phyloP scores from a whole-genome alignment of 2,888 invertebrate genomes.

The Scaptomyza polygonia region DNA sequence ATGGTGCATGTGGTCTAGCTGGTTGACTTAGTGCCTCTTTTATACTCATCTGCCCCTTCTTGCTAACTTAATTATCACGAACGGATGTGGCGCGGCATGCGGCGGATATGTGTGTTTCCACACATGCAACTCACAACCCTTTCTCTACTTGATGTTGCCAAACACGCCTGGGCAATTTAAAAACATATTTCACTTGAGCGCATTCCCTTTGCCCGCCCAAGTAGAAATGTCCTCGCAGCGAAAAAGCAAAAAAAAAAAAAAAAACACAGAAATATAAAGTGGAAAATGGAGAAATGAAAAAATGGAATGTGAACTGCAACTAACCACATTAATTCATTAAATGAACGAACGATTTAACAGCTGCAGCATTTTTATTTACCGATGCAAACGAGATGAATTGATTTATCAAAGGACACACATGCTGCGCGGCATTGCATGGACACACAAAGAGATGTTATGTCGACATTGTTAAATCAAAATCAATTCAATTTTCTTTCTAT shows the following conservation, averaged over 20 bases:
- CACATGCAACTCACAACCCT: conserved; percentile 4
- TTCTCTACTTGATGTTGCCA: conserved; percentile 54
- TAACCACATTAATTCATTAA: conserved; percentile 51
- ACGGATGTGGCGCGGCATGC: conserved; percentile 75
- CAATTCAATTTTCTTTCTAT: neutral
- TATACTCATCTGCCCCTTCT: neutral
- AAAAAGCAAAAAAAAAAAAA: neutral
- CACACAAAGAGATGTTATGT: too few species aligned
- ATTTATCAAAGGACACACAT: conserved; percentile 2
- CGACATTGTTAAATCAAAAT: too few species aligned
- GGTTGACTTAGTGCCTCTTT: conserved; percentile 35
- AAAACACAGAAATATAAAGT: conserved; percentile 4
- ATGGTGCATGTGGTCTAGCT: conserved; percentile 12
- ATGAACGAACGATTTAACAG: conserved; percentile 9
- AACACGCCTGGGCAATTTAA: conserved; percentile 76
- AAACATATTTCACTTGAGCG: conserved; percentile 75
- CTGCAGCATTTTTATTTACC: conserved; percentile 5
- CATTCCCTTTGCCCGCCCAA: conserved; percentile 42
- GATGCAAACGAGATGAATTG: conserved; percentile 14
- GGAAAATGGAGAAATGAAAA: conserved; percentile 22
- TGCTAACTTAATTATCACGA: conserved; percentile 70
- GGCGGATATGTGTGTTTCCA: conserved; percentile 61
- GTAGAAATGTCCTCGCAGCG: conserved; percentile 31
- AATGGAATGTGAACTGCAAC: conserved; percentile 30
- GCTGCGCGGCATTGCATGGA: too few species aligned